Percentiles rank a stretch among this genome's conserved stretches.
These are phyloP conservation scores for Drosophila mimica DNA, from an alignment of 2,888 invertebrate species.

Conservation along the genomic window DNA sequence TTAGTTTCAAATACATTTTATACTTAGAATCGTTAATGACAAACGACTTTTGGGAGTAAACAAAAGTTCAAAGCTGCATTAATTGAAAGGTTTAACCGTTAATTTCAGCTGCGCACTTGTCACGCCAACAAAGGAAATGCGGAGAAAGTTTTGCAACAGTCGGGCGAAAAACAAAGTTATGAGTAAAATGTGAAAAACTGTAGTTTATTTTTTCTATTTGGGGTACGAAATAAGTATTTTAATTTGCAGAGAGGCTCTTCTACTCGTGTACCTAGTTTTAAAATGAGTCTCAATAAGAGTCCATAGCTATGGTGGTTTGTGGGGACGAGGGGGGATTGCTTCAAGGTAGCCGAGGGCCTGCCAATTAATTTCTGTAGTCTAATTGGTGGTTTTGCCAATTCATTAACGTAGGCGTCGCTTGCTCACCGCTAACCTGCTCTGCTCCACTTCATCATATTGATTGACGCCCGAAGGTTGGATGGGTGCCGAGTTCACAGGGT, in stretches of 20 bases:
- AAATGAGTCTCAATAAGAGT: constrained; percentile 29
- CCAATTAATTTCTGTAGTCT: constrained; percentile 74
- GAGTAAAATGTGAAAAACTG: constrained; percentile 49
- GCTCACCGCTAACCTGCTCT: constrained; percentile 1
- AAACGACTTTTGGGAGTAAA: constrained; percentile 30
- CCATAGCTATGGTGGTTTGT: constrained; percentile 5
- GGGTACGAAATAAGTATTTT: constrained; percentile 50
- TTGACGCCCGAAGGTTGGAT: constrained; percentile 61
- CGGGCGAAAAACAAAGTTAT: constrained; percentile 52
- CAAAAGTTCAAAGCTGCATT: constrained; percentile 1
- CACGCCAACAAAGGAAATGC: constrained; percentile 48
- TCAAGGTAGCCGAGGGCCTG: constrained; percentile 37
- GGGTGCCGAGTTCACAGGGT: constrained; percentile 1
- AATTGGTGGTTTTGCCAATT: constrained; percentile 77
- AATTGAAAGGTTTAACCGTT: constrained; percentile 2
- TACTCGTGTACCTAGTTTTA: constrained; percentile 12
- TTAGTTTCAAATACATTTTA: constrained; percentile 37
- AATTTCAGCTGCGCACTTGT: constrained; percentile 23
- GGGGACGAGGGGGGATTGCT: not conserved
- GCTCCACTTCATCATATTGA: constrained; percentile 55
- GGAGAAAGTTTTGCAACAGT: constrained; percentile 65
- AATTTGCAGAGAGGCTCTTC: constrained; percentile 32
- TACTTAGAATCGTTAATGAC: constrained; percentile 37
- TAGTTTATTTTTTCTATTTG: constrained; percentile 42
- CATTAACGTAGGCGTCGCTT: constrained; percentile 60